Evolutionary conservation across 2,797 vertebrate species (phyloP).

Genomic region (Nannoperca obscura): DNA sequence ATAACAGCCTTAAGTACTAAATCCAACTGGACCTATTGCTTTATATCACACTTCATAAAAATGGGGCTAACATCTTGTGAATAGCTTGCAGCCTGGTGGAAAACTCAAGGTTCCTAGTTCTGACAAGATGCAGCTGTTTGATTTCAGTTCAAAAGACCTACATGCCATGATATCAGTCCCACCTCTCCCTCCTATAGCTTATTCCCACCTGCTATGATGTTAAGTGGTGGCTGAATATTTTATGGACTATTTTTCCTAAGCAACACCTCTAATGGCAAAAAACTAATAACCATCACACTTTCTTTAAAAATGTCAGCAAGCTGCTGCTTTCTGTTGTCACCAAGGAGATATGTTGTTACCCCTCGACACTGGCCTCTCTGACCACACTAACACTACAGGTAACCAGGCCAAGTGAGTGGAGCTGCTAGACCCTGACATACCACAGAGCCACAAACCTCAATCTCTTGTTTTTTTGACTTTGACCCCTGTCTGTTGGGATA

Average conservation of each 20-base stretch:
- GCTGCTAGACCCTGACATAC: slow-evolving; percentile 18
- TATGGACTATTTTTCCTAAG: too few relatives aligned
- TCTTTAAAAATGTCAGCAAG: slow-evolving; percentile 25
- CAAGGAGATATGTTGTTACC: slow-evolving; percentile 15
- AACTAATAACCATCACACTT: slow-evolving; percentile 32
- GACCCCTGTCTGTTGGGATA: slow-evolving; percentile 39
- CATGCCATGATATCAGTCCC: background rate
- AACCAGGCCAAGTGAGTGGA: slow-evolving; percentile 4
- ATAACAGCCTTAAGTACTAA: background rate
- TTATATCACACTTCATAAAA: background rate
- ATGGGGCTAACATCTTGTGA: background rate
- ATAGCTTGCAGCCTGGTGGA: background rate
- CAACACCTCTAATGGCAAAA: slow-evolving; percentile 14
- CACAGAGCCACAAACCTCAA: slow-evolving; percentile 50
- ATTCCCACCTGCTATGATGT: background rate
- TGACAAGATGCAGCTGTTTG: background rate
- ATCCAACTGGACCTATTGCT: background rate
- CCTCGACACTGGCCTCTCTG: background rate
- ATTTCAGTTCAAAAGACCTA: background rate
- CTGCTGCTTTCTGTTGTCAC: slow-evolving; percentile 22
- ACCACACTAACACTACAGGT: slow-evolving; percentile 22
- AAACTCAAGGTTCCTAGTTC: background rate
- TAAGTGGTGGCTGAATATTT: background rate
- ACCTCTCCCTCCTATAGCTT: background rate
- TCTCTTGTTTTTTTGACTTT: slow-evolving; percentile 55